Base-by-base conservation (phyloP, 2,113 vertebrate species). In the Atlantisia rogersi region DNA sequence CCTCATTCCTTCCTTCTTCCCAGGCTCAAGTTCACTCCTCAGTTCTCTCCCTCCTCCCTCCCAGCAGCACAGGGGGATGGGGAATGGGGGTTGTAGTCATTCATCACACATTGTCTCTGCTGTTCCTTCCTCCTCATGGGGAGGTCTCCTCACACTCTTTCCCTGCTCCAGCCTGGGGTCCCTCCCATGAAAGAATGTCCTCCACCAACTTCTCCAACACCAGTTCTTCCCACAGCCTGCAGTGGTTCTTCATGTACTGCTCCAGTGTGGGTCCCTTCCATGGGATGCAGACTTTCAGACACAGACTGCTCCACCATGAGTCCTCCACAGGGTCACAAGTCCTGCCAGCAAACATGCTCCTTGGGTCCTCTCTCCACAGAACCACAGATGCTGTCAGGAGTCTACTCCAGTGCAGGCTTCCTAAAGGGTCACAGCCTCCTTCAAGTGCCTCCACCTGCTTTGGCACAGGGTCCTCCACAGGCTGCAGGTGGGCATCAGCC, bases 21-120 rank as follows among this genome's bases (percentile, higher is more conserved):
- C 1, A 2, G 22, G 21, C 28, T 46, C 14, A 64, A 17, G 17
- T 48, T 58, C 6, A 53, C n/a, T 46, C 15, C 19, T 1, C 2
- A 26, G 4, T 67, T 58, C 44, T 25, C 35, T 35, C 4, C 37
- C 10, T 31, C 20, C 10, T 37, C 6, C 24, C 24, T 18, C 2
- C 1, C 2, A 29, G 31, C 1, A 6, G 13, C 1, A 1, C 18
- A 48, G 31, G 4, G 32, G 20, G 13, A 62, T 1, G 1, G 16
- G 8, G 16, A 60, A 69, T 7, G 12, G 53, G 4, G 6, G 20
- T 31, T 58, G 25, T 1, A 2, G 40, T 37, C 40, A 39, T 48
- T 52, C 32, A 37, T 20, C 68, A 53, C 14, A 17, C 1, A 0
- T 8, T 44, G 52, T 29, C 31, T 42, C 19, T 35, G 15, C 24